phyloP scores from a whole-genome alignment of 2,113 vertebrate species.

The Podarcis cretensis region DNA sequence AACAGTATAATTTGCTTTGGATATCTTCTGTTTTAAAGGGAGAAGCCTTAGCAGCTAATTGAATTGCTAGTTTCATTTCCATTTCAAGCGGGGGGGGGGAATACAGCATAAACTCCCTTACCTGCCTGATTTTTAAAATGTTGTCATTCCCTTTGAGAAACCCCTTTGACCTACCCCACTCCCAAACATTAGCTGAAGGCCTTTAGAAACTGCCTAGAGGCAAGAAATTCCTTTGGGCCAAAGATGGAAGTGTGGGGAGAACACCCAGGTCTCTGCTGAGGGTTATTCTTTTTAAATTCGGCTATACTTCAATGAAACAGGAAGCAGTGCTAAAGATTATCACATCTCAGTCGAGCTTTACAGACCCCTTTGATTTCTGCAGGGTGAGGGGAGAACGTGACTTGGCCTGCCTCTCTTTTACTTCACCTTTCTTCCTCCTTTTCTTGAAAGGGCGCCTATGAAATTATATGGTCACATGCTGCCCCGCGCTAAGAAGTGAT shows the following conservation, averaged over 20 bases:
- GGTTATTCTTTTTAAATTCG: neutral
- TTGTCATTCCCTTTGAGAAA: neutral
- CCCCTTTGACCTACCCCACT: neutral
- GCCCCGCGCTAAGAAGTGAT: neutral
- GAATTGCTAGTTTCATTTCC: conserved; percentile 3
- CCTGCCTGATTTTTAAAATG: neutral
- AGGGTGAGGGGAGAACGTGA: neutral
- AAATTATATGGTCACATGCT: neutral
- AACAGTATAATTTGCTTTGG: too few relatives aligned
- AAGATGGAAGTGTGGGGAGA: neutral
- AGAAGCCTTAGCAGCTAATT: neutral
- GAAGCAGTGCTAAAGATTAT: neutral
- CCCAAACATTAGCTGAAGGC: neutral
- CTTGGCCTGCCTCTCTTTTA: neutral
- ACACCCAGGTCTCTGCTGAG: neutral
- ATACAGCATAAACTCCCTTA: neutral
- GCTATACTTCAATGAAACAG: neutral
- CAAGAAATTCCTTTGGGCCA: neutral
- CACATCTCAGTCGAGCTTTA: neutral
- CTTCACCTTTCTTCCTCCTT: neutral
- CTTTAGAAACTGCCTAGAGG: neutral
- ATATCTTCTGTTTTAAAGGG: neutral
- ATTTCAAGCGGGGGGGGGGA: neutral
- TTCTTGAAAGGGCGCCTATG: neutral
- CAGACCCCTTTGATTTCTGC: neutral